Evolutionary conservation across 1,140 invertebrate genomes (phyloP), one percentile per base, ranked within the genome.

Genomic region (Limonius californicus): DNA sequence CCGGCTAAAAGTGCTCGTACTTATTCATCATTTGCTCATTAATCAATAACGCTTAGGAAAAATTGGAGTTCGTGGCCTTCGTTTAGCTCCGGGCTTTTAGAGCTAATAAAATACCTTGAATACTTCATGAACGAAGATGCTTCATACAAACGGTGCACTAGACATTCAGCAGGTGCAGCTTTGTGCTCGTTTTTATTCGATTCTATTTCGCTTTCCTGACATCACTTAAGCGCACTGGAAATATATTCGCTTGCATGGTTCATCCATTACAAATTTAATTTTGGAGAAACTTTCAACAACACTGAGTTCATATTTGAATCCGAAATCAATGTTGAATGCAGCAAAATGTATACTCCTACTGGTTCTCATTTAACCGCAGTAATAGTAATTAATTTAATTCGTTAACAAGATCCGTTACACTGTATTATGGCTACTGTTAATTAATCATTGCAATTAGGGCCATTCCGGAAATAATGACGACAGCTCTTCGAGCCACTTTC

Each of bases 301-400:
- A n/a, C n/a, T n/a, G n/a, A n/a, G n/a, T n/a, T n/a, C n/a, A n/a
- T n/a, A n/a, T n/a, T n/a, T n/a, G n/a, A n/a, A n/a, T n/a, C n/a
- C n/a, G n/a, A n/a, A 45, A 45, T 45, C 42, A 45, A 45, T 6
- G 42, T 12, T 45, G 12, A 45, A 18, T 45, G 14, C 2, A 45
- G n/a, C 42, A 2, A 45, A 18, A 45, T 45, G 4, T 45, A 45
- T 45, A 15, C 12, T 12, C 42, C 42, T 18, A 3, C 16, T 3
- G 42, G 16, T 45, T 45, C 16, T 63, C 57, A 63, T 56, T 63
- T 63, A 58, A 42, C 61, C 61, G 42, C 45, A 63, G 61, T 50
- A 63, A 58, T 45, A 57, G 55, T 58, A 63, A 63, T 63, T 63
- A 62, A 57, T 54, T 57, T 62, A 63, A 63, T 63, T 63, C 61